Evolutionary conservation across 2,113 vertebrate species (phyloP).

Genomic region (Coracopsis vasa): DNA sequence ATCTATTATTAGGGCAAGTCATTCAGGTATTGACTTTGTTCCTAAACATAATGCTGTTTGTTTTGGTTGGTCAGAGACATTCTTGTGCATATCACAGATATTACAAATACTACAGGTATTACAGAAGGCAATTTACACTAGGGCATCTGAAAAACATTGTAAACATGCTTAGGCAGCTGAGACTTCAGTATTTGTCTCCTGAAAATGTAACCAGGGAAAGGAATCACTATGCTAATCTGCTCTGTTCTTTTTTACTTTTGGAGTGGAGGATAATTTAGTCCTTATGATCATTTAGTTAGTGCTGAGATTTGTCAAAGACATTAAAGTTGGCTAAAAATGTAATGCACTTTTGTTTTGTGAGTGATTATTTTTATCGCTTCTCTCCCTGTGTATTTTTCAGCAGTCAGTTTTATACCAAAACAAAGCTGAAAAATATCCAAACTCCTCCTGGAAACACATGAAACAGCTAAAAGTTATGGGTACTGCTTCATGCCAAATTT

Average conservation of each 20-base stretch:
- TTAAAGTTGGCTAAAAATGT: not conserved
- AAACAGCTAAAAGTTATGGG: not conserved
- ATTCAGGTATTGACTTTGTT: not conserved
- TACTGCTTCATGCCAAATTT: not conserved
- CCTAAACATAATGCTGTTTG: not conserved
- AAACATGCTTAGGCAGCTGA: not conserved
- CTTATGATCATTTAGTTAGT: not conserved
- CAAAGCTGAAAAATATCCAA: not conserved
- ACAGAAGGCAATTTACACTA: not conserved
- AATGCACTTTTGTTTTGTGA: not conserved
- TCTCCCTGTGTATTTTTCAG: not conserved
- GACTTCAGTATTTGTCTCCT: not conserved
- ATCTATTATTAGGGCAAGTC: not conserved
- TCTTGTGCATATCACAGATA: not conserved
- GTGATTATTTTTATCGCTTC: not conserved
- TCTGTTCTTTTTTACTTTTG: not conserved
- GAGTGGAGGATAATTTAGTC: not conserved
- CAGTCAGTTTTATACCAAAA: not conserved
- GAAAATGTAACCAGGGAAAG: not conserved
- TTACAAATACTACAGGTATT: not conserved
- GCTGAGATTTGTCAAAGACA: not conserved
- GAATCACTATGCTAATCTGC: not conserved
- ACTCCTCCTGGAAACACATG: not conserved
- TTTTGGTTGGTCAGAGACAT: not conserved
- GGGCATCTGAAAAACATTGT: not conserved